Evolutionary conservation across 2,797 vertebrate genomes (phyloP).

Genomic region (Kryptopterus vitreolus): DNA sequence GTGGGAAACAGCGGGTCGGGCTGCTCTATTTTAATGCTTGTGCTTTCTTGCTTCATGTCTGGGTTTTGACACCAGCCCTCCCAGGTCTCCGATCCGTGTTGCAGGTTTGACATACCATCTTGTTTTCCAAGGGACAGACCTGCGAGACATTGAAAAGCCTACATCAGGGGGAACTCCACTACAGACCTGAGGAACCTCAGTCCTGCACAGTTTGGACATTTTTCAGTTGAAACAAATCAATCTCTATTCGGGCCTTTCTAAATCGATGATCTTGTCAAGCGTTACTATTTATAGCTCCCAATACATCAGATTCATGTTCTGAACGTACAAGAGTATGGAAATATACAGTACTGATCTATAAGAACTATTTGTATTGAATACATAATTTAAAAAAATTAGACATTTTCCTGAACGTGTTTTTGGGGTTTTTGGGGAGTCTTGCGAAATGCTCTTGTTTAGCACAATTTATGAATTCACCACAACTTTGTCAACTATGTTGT

Average conservation of each 20-base stretch:
- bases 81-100: background rate
- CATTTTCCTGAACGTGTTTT: too few species aligned
- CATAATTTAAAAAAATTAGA: too few species aligned
- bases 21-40: slow-evolving; percentile 30
- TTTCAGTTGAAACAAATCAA: slow-evolving; percentile 10
- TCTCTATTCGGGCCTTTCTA: background rate
- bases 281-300: background rate
- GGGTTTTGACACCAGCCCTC: slow-evolving; percentile 7
- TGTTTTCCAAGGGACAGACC: slow-evolving; percentile 4
- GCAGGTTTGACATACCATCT: background rate
- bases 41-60: slow-evolving; percentile 16
- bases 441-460: too few species aligned
- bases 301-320: background rate
- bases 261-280: background rate
- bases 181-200: background rate
- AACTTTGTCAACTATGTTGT: background rate
- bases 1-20: background rate
- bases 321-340: too few species aligned
- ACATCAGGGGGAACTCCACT: background rate
- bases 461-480: too few species aligned
- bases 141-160: slow-evolving; percentile 19
- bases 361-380: too few species aligned
- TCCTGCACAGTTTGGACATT: slow-evolving; percentile 6
- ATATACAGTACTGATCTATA: too few species aligned
- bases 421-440: too few species aligned